Evolutionary conservation across 2,888 invertebrate species (phyloP).

Genomic region (Mamestra brassicae): DNA sequence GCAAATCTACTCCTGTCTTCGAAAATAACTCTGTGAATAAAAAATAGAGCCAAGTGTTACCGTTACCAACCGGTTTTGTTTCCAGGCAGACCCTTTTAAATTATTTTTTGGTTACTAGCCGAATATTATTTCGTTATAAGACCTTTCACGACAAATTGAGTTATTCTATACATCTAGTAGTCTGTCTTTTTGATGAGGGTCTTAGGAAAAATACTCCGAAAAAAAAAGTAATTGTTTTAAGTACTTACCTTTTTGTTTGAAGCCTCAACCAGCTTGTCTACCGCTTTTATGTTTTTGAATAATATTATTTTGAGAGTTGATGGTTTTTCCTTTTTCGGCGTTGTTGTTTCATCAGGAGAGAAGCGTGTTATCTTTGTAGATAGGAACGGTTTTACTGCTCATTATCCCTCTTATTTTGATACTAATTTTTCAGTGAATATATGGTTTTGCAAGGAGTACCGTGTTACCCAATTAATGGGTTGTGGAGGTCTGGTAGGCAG

Average conservation of each 20-base stretch:
- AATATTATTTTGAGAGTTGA: conserved; percentile 6
- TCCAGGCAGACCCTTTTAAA: neutral
- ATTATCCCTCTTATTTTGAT: neutral
- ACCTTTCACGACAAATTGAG: conserved; percentile 29
- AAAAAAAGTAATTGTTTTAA: conserved; percentile 33
- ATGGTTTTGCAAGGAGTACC: neutral
- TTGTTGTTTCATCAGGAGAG: neutral
- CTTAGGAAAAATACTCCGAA: conserved; percentile 7
- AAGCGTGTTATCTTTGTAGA: neutral
- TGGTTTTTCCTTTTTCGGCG: neutral
- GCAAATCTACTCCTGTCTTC: no score
- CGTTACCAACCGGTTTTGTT: neutral
- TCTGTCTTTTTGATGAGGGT: conserved; percentile 27
- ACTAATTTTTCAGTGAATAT: neutral
- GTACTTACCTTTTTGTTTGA: neutral
- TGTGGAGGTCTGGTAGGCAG: no score
- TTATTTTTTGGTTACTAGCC: conserved; percentile 15
- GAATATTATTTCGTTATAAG: conserved; percentile 21
- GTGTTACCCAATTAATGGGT: no score
- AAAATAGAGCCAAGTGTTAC: no score
- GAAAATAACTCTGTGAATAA: no score
- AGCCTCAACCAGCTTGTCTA: neutral
- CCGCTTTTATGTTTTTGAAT: conserved; percentile 5
- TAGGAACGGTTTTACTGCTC: neutral
- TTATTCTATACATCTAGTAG: conserved; percentile 19